phyloP scores from a whole-genome alignment of 1,140 invertebrate genomes.

The Amyelois transitella region DNA sequence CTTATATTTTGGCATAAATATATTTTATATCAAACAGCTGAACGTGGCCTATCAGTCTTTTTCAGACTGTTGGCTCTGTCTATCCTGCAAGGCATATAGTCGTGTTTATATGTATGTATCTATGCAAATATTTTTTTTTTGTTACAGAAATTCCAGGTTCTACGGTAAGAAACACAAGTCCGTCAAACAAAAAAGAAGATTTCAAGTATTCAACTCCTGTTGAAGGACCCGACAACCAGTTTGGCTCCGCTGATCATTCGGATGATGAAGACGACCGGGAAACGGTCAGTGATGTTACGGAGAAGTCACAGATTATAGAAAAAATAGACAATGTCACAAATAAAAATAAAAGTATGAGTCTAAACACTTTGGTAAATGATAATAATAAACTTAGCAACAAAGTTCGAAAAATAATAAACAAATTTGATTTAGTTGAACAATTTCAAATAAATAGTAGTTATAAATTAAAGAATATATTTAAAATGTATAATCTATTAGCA shows the following conservation, averaged over 20 bases:
- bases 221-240: constrained; percentile 60
- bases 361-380: constrained; percentile 27
- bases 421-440: constrained; percentile 39
- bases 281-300: constrained; percentile 22
- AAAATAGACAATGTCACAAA: constrained; percentile 28
- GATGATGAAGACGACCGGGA: constrained; percentile 64
- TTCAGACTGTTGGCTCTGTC: too few species aligned
- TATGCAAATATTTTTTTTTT: not conserved
- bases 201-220: constrained; percentile 53
- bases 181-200: constrained; percentile 44
- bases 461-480: not conserved
- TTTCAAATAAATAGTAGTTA: constrained; percentile 25
- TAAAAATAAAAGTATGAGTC: constrained; percentile 31
- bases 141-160: constrained; percentile 52
- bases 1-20: too few species aligned
- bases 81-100: too few species aligned
- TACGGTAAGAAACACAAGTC: constrained; percentile 35
- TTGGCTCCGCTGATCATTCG: constrained; percentile 55
- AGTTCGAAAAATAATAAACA: constrained; percentile 55
- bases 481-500: not conserved
- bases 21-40: too few species aligned
- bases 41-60: too few species aligned
- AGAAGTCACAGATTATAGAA: constrained; percentile 17
- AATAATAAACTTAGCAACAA: constrained; percentile 59
- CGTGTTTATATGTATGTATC: not conserved